These are phyloP conservation scores for Bombus pascuorum DNA, from an alignment of 1,140 invertebrate species.

Conservation along the genomic window DNA sequence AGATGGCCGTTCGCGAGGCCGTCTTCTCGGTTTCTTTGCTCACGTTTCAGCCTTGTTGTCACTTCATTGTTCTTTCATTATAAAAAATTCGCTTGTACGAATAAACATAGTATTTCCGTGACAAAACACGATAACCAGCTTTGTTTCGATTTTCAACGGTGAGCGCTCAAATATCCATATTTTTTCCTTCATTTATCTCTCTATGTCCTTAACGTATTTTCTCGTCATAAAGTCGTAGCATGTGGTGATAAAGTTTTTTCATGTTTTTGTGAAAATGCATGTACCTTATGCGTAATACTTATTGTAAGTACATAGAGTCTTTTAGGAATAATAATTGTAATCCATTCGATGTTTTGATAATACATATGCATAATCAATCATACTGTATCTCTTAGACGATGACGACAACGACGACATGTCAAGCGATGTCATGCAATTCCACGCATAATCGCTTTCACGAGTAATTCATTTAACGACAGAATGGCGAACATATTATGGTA, in stretches of 20 bases:
- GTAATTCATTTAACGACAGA: slow-evolving; percentile 52
- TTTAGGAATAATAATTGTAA: background rate
- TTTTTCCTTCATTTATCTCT: slow-evolving; percentile 23
- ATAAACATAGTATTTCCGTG: background rate
- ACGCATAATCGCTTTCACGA: slow-evolving; percentile 57
- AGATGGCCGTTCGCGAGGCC: slow-evolving; percentile 73
- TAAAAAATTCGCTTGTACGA: slow-evolving; percentile 26
- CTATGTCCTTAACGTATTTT: slow-evolving; percentile 17
- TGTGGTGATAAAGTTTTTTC: slow-evolving; percentile 22
- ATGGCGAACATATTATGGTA: slow-evolving; percentile 13
- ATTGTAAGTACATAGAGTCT: background rate
- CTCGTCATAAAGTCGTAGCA: slow-evolving; percentile 22
- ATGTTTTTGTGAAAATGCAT: background rate
- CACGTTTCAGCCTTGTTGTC: slow-evolving; percentile 41
- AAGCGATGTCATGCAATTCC: slow-evolving; percentile 49
- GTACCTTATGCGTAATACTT: background rate
- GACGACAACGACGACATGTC: slow-evolving; percentile 45
- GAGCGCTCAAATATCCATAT: slow-evolving; percentile 36
- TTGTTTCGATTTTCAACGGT: slow-evolving; percentile 42
- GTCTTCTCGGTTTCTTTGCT: slow-evolving; percentile 53
- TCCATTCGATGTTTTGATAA: slow-evolving; percentile 11
- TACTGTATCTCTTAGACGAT: slow-evolving; percentile 25
- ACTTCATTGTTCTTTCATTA: slow-evolving; percentile 8
- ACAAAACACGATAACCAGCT: slow-evolving; percentile 19
- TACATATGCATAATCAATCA: slow-evolving; percentile 3